Conservation (phyloP, 2,113 vertebrate species). For the Pangasianodon hypophthalmus region DNA sequence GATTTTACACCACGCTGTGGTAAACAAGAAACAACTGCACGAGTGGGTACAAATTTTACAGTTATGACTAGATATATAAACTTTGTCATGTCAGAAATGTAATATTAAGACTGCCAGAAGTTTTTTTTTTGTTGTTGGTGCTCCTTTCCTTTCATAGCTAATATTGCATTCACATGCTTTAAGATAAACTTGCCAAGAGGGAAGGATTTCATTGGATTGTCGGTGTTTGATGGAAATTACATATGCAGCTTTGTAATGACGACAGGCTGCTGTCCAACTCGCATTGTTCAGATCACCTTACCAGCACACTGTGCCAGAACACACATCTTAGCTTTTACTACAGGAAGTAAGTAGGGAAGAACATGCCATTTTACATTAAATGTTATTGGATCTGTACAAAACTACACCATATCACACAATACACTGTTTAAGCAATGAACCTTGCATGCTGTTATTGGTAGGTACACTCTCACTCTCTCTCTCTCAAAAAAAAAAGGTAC, state of each 20-base stretch:
- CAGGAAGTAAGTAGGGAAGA: neutral
- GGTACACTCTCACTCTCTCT: too few species aligned
- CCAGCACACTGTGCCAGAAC: conserved; percentile 23
- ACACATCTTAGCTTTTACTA: conserved; percentile 30
- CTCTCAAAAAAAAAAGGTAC: neutral
- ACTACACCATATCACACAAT: neutral
- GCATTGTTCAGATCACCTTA: conserved; percentile 32
- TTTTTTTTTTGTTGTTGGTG: neutral
- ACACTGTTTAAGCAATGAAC: neutral
- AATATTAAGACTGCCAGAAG: neutral
- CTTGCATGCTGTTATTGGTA: neutral
- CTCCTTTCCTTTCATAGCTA: neutral
- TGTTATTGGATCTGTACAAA: neutral
- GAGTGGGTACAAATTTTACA: neutral
- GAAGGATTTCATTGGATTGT: conserved; percentile 41
- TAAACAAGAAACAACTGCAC: neutral
- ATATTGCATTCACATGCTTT: neutral
- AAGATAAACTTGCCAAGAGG: conserved; percentile 16
- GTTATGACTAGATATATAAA: neutral
- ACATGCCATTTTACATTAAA: neutral
- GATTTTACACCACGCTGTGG: neutral
- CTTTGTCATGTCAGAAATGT: neutral
- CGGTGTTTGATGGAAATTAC: conserved; percentile 39
- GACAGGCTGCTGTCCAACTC: conserved; percentile 30
- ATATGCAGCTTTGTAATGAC: conserved; percentile 29